These are phyloP conservation scores for Lacanobia wlatinum DNA, from an alignment of 2,888 invertebrate species.

Conservation along the genomic window DNA sequence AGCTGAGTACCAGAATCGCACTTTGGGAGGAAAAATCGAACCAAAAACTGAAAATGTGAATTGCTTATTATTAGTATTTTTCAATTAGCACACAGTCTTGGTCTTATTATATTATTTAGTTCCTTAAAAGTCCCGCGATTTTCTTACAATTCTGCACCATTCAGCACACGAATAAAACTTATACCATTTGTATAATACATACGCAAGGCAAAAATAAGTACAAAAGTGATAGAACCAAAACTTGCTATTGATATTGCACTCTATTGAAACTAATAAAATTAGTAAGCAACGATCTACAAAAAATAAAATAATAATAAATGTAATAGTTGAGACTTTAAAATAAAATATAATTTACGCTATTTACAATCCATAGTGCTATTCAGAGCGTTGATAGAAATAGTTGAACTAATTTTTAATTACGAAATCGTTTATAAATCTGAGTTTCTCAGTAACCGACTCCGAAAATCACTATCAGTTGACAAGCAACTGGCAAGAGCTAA, in stretches of 20 bases:
- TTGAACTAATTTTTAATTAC: slow-evolving; percentile 18
- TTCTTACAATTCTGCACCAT: slow-evolving; percentile 28
- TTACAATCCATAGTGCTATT: slow-evolving; percentile 58
- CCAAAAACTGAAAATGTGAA: not conserved
- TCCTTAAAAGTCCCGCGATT: slow-evolving; percentile 3
- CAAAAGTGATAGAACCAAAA: slow-evolving; percentile 60
- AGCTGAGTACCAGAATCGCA: not conserved
- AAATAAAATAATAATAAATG: slow-evolving; percentile 47
- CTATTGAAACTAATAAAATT: slow-evolving; percentile 32
- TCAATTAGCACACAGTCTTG: slow-evolving; percentile 2
- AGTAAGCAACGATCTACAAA: slow-evolving; percentile 52
- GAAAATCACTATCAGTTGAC: slow-evolving; percentile 68
- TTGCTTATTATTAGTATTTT: not conserved
- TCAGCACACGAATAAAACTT: slow-evolving; percentile 34
- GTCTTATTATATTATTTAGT: slow-evolving; percentile 18
- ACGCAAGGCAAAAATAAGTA: slow-evolving; percentile 62
- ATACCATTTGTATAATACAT: slow-evolving; percentile 36
- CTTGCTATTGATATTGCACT: slow-evolving; percentile 57
- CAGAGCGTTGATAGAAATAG: slow-evolving; percentile 42
- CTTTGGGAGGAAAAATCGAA: not conserved
- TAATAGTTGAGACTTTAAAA: slow-evolving; percentile 61
- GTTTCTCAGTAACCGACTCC: slow-evolving; percentile 37
- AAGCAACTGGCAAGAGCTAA: slow-evolving; percentile 75
- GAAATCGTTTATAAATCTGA: slow-evolving; percentile 25
- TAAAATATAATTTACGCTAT: slow-evolving; percentile 61